Percentiles rank a stretch among this genome's conserved stretches.
Conservation (phyloP, 2,113 vertebrate species). For the Emydocephalus ijimae region DNA sequence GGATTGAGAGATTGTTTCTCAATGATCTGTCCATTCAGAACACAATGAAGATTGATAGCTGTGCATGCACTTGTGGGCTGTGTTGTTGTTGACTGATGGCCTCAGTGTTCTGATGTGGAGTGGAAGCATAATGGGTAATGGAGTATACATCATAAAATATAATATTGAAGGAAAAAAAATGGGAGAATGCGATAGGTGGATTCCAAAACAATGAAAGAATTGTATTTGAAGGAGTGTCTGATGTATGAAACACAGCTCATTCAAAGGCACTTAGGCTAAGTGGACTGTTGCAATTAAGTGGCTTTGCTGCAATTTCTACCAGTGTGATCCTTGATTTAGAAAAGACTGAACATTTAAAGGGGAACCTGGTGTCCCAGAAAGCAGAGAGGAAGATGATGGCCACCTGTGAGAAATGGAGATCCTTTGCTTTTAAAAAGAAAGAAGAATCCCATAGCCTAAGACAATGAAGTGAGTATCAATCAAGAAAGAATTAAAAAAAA, state of each 20-base stretch:
- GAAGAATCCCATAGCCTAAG: not conserved
- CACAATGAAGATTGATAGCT: not conserved
- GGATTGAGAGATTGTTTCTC: not conserved
- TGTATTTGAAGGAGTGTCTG: not conserved
- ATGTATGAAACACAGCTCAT: not conserved
- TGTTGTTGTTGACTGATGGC: not conserved
- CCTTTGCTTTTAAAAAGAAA: not conserved
- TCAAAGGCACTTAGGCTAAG: not conserved
- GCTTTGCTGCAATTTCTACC: not conserved
- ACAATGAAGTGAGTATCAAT: not conserved
- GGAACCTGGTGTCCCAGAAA: not conserved
- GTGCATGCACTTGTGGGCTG: not conserved
- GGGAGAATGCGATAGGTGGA: not conserved
- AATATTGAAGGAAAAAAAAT: not conserved
- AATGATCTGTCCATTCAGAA: not conserved
- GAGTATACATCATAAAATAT: not conserved
- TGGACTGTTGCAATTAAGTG: not conserved
- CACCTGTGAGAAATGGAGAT: not conserved
- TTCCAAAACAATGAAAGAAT: not conserved
- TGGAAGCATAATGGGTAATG: not conserved
- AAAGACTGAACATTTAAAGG: not conserved
- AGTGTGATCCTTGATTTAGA: not conserved
- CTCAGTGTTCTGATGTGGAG: not conserved
- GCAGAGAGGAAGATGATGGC: not conserved
- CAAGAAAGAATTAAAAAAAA: not conserved